Percentiles rank a stretch among this genome's conserved stretches.
Evolutionary conservation across 2,113 vertebrate genomes (phyloP).

Genomic region (Muntiacus reevesi): DNA sequence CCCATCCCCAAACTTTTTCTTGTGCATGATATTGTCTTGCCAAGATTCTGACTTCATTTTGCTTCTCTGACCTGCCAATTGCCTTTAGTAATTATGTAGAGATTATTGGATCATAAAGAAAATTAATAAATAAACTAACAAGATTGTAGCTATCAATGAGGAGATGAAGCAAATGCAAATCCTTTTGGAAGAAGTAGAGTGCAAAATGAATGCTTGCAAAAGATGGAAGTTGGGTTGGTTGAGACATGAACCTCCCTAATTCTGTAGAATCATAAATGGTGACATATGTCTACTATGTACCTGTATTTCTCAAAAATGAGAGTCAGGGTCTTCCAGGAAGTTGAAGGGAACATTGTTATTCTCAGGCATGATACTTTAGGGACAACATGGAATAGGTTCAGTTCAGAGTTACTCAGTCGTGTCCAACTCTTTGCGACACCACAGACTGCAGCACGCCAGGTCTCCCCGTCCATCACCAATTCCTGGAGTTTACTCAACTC

Average conservation of each 20-base stretch:
- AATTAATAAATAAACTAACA: slow-evolving; percentile 7
- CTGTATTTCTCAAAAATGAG: not conserved
- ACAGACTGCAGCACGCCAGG: not conserved
- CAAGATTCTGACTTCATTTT: not conserved
- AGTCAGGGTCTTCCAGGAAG: not conserved
- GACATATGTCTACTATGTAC: not conserved
- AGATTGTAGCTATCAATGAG: not conserved
- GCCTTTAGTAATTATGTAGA: not conserved
- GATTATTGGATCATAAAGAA: not conserved
- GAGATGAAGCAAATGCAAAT: not conserved
- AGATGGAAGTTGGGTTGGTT: not conserved
- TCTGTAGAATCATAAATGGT: not conserved
- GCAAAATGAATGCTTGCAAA: not conserved
- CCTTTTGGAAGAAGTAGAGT: not conserved
- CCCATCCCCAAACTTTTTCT: not conserved
- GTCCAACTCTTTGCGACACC: not conserved
- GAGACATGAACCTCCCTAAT: not conserved
- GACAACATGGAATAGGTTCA: not conserved
- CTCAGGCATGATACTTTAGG: not conserved
- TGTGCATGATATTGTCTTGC: not conserved
- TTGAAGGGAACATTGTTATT: not conserved
- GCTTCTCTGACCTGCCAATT: not conserved
- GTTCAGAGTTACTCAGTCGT: not conserved
- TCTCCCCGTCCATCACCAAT: not conserved
- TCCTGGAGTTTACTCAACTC: not conserved